A percentile compares a stretch with the other conserved stretches of the same genome.
Evolutionary conservation across 2,113 vertebrate genomes (phyloP).

Genomic region (Corythaixoides concolor): DNA sequence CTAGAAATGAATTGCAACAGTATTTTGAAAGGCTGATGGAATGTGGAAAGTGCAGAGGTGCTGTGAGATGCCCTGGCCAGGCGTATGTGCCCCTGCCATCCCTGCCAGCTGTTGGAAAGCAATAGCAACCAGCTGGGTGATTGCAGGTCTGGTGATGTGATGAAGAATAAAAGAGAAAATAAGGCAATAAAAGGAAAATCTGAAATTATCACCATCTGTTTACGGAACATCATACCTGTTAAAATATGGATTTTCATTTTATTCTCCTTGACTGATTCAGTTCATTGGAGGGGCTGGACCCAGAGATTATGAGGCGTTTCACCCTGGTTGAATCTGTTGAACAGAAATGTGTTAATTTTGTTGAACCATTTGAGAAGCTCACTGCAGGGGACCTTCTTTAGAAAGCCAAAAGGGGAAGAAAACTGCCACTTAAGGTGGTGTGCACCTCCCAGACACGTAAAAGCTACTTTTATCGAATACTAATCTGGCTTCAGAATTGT

Average conservation of each 20-base stretch:
- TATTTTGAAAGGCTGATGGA: not conserved
- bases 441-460: not conserved
- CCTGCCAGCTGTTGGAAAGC: slow-evolving; percentile 52
- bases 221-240: slow-evolving; percentile 29
- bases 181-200: slow-evolving; percentile 19
- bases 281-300: not conserved
- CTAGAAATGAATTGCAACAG: not conserved
- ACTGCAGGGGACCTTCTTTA: not conserved
- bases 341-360: not conserved
- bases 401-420: not conserved
- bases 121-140: slow-evolving; percentile 32
- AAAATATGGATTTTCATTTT: slow-evolving; percentile 7
- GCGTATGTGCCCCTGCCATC: not conserved
- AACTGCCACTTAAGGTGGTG: not conserved
- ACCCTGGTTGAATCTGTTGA: not conserved
- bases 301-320: not conserved
- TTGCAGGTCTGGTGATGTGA: not conserved
- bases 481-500: not conserved
- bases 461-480: not conserved
- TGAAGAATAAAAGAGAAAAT: slow-evolving; percentile 27
- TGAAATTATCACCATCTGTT: slow-evolving; percentile 37
- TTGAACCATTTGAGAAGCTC: not conserved
- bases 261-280: not conserved
- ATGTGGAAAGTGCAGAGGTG: not conserved
- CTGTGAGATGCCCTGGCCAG: slow-evolving; percentile 19